phyloP scores from a whole-genome alignment of 2,797 vertebrate genomes.

The Enteromius thamalakanensis region DNA sequence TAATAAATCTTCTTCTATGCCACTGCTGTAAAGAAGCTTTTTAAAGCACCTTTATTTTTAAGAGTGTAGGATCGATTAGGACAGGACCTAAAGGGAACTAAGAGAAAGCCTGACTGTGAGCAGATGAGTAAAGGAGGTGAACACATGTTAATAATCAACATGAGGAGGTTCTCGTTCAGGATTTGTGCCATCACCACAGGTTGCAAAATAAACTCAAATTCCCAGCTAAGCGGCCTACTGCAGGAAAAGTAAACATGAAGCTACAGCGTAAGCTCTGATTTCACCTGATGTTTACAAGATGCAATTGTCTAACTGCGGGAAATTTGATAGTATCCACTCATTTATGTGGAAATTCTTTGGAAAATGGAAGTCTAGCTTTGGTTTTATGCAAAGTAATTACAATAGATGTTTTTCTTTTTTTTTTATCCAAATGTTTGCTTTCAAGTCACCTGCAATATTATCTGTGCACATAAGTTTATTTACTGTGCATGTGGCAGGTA shows the following conservation, averaged over 20 bases:
- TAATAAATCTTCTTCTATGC: no score
- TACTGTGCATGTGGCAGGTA: background rate
- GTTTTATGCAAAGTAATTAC: slow-evolving; percentile 1
- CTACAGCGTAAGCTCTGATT: slow-evolving; percentile 62
- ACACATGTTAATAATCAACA: slow-evolving; percentile 84
- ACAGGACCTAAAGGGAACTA: background rate
- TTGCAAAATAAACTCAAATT: slow-evolving; percentile 82
- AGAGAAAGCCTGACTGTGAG: slow-evolving; percentile 29
- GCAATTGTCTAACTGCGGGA: slow-evolving; percentile 53
- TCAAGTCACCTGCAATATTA: background rate
- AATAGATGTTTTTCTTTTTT: no score
- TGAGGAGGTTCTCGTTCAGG: slow-evolving; percentile 73
- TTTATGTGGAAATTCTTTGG: slow-evolving; percentile 51
- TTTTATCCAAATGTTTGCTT: background rate
- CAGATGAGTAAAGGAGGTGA: slow-evolving; percentile 68
- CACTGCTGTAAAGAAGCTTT: no score
- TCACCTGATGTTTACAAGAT: slow-evolving; percentile 55
- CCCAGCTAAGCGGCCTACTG: slow-evolving; percentile 74
- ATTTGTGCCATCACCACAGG: slow-evolving; percentile 81
- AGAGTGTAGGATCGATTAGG: slow-evolving; percentile 8
- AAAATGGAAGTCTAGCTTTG: background rate
- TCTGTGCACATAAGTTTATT: background rate
- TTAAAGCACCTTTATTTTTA: no score
- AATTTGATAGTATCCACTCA: slow-evolving; percentile 11
- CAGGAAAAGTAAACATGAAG: slow-evolving; percentile 77